Evolutionary conservation across 2,113 vertebrate species (phyloP).

Genomic region (Clupea harengus): DNA sequence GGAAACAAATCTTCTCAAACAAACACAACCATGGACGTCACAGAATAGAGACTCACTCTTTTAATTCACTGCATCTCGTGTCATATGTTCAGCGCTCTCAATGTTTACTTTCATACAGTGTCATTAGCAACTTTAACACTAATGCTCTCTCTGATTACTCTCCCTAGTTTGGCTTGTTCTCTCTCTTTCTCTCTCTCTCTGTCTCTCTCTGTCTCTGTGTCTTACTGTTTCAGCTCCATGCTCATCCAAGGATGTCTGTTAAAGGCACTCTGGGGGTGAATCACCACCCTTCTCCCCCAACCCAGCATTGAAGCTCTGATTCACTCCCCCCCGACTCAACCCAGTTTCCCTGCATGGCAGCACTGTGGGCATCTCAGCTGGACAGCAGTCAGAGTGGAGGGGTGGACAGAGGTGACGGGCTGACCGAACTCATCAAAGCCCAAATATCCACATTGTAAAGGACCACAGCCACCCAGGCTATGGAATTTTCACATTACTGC

Average conservation of each 20-base stretch:
- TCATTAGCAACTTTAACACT: no score
- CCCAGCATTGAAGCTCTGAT: not conserved
- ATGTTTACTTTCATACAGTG: not conserved
- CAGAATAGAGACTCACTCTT: not conserved
- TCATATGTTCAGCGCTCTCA: not conserved
- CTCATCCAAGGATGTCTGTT: not conserved
- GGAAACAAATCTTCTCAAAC: not conserved
- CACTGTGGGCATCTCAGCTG: not conserved
- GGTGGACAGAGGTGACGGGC: not conserved
- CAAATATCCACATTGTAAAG: no score
- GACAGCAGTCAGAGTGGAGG: not conserved
- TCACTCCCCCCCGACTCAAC: not conserved
- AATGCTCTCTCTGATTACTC: no score
- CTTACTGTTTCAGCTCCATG: no score
- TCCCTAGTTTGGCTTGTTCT: no score
- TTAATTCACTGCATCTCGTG: not conserved
- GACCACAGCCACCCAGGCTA: no score
- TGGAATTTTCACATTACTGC: no score
- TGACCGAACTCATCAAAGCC: no score
- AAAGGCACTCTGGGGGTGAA: not conserved
- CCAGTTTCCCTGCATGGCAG: not conserved
- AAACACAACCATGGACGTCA: not conserved
- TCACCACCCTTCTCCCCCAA: not conserved
- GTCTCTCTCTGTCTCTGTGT: no score
- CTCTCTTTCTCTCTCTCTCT: no score